These are phyloP conservation scores for Brachylomia viminalis DNA, from an alignment of 2,888 invertebrate species.

Conservation along the genomic window DNA sequence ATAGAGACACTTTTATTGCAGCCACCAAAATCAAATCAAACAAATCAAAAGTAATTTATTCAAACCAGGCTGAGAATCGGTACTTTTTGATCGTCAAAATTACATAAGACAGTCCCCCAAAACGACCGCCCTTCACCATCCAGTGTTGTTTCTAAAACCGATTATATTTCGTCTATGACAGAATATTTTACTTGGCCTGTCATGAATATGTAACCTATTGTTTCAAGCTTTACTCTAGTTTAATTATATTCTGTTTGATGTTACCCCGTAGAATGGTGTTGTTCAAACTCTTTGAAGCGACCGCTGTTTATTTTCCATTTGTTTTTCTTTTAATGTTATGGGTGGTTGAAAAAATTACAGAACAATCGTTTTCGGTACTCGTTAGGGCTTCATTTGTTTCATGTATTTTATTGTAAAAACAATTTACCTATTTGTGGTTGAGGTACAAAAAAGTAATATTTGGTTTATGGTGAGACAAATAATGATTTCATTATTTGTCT, in stretches of 20 bases:
- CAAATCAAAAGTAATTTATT: too few species aligned
- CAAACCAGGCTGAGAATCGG: too few species aligned
- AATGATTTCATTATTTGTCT: background rate
- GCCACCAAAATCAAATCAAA: background rate
- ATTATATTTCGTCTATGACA: too few species aligned
- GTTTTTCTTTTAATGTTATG: background rate
- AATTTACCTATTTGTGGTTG: background rate
- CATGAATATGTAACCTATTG: background rate
- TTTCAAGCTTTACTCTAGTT: background rate
- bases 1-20: background rate
- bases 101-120: too few species aligned
- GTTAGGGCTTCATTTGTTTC: slow-evolving; percentile 1
- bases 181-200: too few species aligned
- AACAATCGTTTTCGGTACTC: slow-evolving; percentile 11
- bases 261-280: background rate
- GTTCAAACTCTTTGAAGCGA: slow-evolving; percentile 4
- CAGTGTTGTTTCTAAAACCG: background rate
- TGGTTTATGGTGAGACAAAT: background rate
- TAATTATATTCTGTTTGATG: background rate
- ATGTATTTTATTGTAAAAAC: background rate
- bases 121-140: too few species aligned
- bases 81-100: too few species aligned
- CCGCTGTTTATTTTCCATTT: slow-evolving; percentile 2
- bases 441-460: background rate
- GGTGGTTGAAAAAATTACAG: background rate